Conservation (phyloP, 2,888 invertebrate genomes). For the Drosophila bunnanda region DNA sequence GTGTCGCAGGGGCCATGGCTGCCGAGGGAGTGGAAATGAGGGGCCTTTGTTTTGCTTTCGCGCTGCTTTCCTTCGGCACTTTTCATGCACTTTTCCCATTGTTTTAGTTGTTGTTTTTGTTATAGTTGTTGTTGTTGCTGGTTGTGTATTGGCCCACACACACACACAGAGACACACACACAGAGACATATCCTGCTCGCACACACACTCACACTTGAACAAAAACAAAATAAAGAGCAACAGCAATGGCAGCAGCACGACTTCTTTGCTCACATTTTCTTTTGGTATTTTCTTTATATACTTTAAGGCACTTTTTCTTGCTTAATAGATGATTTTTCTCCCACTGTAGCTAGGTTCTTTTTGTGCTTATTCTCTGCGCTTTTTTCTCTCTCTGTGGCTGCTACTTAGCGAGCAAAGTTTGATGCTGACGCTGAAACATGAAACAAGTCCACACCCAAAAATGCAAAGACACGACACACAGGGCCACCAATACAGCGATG, state of each 20-base stretch:
- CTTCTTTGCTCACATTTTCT: neutral
- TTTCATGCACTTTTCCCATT: constrained; percentile 26
- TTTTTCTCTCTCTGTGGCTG: constrained; percentile 4
- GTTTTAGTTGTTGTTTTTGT: constrained; percentile 13
- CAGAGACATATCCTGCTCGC: neutral
- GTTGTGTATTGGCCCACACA: constrained; percentile 12
- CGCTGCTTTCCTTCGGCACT: constrained; percentile 34
- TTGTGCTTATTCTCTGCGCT: neutral
- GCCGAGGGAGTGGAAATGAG: neutral
- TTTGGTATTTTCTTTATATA: neutral
- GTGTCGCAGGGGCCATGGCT: constrained; percentile 28
- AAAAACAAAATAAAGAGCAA: constrained; percentile 43
- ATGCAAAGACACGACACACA: constrained; percentile 72
- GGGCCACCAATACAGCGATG: constrained; percentile 40
- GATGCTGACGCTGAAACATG: constrained; percentile 66
- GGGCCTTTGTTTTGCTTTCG: constrained; percentile 43
- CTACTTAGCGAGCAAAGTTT: constrained; percentile 37
- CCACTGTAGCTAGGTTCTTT: neutral
- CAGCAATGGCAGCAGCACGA: constrained; percentile 18
- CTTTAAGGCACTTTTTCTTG: constrained; percentile 27
- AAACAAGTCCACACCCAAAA: constrained; percentile 83
- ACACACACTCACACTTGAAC: constrained; percentile 30
- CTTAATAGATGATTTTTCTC: neutral
- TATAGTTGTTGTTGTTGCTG: constrained; percentile 17
- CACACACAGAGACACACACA: constrained; percentile 15